Evolutionary conservation across 2,797 vertebrate genomes (phyloP), one percentile per base, ranked within the genome.

Genomic region (Centroberyx gerrardi): DNA sequence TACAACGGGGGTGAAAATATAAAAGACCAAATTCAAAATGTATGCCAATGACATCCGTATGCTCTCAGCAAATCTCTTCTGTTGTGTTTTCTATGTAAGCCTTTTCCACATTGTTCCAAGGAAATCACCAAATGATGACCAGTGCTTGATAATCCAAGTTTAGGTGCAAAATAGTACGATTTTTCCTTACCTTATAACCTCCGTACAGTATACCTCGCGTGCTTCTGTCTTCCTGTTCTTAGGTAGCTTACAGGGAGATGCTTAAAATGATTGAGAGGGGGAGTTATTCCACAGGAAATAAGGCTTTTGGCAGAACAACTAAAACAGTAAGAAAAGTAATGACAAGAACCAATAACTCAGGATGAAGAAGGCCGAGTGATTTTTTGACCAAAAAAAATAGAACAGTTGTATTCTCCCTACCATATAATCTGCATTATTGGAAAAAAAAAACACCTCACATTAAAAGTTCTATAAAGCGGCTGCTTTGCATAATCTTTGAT

Each of bases 251-350:
- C 13, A 64, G 62, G 75, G 75, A 89, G 71, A 79, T 13, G 38
- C 67, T 49, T 80, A 54, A 84, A 75, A 82, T 27, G 46, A 56
- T 42, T 81, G 40, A 78, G 62, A 72, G 71, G 67, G 74, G 76
- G 87, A 42, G 67, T 82, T 83, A 69, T 84, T 87, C 70, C 78
- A 89, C 86, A 92, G 90, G 90, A 91, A 89, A 90, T 80, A 76
- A 64, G 61, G 0, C 78, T 85, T 86, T 76, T 8, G 10, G 59
- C 63, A 38, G 33, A 48, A 64, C 44, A 77, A 58, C 36, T 36
- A 53, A 22, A 72, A 63, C 27, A 46, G 61, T 14, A n/a, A 80
- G 38, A 67, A 76, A 51, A 48, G 15, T 48, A 15, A 22, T 36
- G 51, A 60, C 22, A 76, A 28, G 28, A 28, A 58, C 1, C 10